phyloP scores from a whole-genome alignment of 2,888 invertebrate species.

The Agrotis ipsilon region DNA sequence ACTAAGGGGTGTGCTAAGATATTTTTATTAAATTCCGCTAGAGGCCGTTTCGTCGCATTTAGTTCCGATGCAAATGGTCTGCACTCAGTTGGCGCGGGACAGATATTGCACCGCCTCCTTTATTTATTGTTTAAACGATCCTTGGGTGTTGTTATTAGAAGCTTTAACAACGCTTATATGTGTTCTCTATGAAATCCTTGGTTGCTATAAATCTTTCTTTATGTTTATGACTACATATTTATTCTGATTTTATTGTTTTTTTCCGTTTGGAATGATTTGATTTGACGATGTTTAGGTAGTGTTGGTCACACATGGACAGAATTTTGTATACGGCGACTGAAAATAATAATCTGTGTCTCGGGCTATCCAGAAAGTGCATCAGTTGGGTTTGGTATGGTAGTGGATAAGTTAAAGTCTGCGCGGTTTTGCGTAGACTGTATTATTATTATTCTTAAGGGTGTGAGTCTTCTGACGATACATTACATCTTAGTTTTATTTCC shows the following conservation, averaged over 20 bases:
- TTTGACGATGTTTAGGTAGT: neutral
- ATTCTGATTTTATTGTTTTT: conserved; percentile 39
- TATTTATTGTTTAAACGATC: conserved; percentile 86
- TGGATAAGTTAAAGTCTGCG: too few species aligned
- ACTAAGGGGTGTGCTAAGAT: conserved; percentile 81
- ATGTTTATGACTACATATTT: conserved; percentile 31
- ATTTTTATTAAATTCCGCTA: conserved; percentile 89
- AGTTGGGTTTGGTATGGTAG: too few species aligned
- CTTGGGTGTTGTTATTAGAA: conserved; percentile 75
- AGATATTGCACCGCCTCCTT: conserved; percentile 83
- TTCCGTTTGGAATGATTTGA: neutral
- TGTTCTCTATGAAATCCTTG: conserved; percentile 53
- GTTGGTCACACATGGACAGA: neutral
- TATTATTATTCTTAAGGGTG: too few species aligned
- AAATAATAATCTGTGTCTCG: too few species aligned
- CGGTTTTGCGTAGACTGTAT: too few species aligned
- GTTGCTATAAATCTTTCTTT: conserved; percentile 47
- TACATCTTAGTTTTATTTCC: too few species aligned
- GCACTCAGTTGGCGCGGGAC: conserved; percentile 80
- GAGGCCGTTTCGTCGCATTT: conserved; percentile 86
- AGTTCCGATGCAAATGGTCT: conserved; percentile 87
- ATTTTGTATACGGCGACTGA: too few species aligned
- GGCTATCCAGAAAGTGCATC: too few species aligned
- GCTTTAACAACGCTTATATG: conserved; percentile 71
- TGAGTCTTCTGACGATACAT: too few species aligned